phyloP scores from a whole-genome alignment of 2,888 invertebrate genomes.

The Pandemis heparana region DNA sequence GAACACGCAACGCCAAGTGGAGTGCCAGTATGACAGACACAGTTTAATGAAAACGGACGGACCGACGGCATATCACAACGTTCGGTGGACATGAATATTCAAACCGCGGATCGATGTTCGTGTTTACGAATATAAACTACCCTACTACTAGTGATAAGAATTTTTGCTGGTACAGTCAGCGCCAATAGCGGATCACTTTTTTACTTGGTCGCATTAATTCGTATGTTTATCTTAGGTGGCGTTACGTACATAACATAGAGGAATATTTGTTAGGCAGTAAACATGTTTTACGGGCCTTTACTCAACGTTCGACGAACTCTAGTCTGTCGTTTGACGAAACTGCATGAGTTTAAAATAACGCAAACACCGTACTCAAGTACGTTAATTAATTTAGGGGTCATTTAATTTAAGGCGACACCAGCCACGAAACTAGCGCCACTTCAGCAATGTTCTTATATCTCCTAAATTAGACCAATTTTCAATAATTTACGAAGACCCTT shows the following conservation, averaged over 20 bases:
- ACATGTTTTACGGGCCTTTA: constrained; percentile 11
- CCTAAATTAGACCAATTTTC: no score
- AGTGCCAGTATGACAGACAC: no score
- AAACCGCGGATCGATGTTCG: constrained; percentile 44
- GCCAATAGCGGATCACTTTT: no score
- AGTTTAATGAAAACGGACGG: constrained; percentile 36
- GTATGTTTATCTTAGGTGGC: no score
- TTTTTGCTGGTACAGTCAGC: neutral
- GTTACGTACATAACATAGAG: no score
- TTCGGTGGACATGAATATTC: constrained; percentile 52
- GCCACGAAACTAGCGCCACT: no score
- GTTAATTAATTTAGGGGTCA: neutral
- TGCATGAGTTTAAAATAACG: constrained; percentile 3
- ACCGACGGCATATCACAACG: constrained; percentile 5
- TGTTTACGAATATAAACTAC: constrained; percentile 23
- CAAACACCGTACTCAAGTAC: neutral
- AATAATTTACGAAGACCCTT: no score
- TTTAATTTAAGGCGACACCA: no score
- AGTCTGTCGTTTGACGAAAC: neutral
- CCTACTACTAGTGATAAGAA: constrained; percentile 3
- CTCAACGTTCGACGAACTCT: constrained; percentile 10
- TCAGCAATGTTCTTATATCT: no score
- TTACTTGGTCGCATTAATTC: no score
- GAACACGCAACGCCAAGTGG: no score
- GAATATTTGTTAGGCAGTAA: no score